A percentile compares a stretch with the other conserved stretches of the same genome.
Evolutionary conservation across 2,113 vertebrate genomes (phyloP).

Genomic region (Drymodes brunneopygia): DNA sequence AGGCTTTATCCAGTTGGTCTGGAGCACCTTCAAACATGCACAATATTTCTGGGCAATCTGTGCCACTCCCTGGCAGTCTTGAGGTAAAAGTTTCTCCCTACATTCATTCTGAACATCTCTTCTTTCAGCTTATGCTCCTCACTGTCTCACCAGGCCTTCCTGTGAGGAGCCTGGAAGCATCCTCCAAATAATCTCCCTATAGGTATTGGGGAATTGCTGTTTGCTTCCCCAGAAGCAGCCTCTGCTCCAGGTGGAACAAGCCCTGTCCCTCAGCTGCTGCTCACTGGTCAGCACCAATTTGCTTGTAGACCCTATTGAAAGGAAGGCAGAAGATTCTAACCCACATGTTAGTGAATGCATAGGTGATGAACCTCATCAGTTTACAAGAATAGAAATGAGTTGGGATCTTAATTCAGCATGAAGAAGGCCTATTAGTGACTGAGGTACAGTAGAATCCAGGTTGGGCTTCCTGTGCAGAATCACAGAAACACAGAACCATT

Average conservation of each 20-base stretch:
- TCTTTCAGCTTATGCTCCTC: fast-evolving
- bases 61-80: neutral
- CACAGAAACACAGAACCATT: neutral
- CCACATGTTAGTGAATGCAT: neutral
- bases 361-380: neutral
- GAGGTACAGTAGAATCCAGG: neutral
- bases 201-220: neutral
- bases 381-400: neutral
- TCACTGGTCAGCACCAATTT: neutral
- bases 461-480: neutral
- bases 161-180: neutral
- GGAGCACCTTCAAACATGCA: neutral
- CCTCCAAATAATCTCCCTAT: neutral
- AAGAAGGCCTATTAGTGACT: neutral
- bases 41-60: neutral
- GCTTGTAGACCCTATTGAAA: neutral
- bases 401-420: neutral
- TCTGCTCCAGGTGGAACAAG: neutral
- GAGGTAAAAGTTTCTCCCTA: neutral
- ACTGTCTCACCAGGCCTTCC: neutral
- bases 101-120: neutral
- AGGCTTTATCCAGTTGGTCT: neutral
- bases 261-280: neutral
- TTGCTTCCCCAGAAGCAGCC: neutral
- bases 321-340: neutral